These are phyloP conservation scores for Drosophila fungiperda DNA, from an alignment of 2,888 invertebrate genomes.

Conservation along the genomic window DNA sequence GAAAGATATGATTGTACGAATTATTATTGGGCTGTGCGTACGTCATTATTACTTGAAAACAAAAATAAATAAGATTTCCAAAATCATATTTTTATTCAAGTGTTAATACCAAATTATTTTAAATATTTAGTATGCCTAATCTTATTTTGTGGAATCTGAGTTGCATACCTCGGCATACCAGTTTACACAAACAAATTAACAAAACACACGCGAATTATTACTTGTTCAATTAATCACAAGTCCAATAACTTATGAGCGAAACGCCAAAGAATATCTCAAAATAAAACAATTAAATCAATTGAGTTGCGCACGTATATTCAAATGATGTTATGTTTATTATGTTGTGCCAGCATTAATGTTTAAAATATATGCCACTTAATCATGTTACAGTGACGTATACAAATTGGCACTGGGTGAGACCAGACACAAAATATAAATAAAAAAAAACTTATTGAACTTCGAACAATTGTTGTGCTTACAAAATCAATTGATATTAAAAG, in stretches of 20 bases:
- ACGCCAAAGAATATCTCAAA: conserved; percentile 32
- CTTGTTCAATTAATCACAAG: neutral
- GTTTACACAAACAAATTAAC: conserved; percentile 15
- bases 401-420: conserved; percentile 49
- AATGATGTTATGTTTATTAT: conserved; percentile 70
- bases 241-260: conserved; percentile 33
- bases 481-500: conserved; percentile 21
- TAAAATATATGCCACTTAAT: conserved; percentile 68
- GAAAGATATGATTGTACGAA: too few relatives aligned
- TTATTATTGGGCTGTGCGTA: too few relatives aligned
- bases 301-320: conserved; percentile 37
- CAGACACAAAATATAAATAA: conserved; percentile 5
- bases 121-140: neutral
- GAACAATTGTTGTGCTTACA: neutral
- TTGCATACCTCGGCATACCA: neutral
- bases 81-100: too few relatives aligned
- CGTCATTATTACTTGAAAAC: too few relatives aligned
- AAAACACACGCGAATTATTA: conserved; percentile 3
- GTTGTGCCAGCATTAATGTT: conserved; percentile 62
- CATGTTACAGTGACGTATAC: conserved; percentile 47
- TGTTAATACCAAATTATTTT: too few relatives aligned
- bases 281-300: conserved; percentile 54
- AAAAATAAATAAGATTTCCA: too few relatives aligned
- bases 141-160: neutral
- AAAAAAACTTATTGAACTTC: neutral